Base-by-base conservation (phyloP, 2,888 invertebrate genomes). In the Ceriagrion tenellum region DNA sequence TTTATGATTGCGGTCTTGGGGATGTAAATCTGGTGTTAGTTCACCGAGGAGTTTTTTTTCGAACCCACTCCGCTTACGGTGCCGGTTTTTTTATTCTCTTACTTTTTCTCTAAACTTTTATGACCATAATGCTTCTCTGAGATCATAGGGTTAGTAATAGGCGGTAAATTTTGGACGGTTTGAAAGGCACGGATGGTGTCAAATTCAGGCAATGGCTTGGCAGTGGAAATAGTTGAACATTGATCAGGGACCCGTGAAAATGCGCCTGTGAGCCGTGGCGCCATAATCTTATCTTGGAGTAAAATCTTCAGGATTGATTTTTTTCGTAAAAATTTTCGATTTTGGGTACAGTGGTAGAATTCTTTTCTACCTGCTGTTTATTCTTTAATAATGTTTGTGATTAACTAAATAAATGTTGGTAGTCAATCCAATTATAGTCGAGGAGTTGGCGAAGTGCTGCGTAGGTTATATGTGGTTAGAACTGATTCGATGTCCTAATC, bases 1-100 rank as follows among this genome's bases (percentile, higher is more conserved):
- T 81, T 81, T 81, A 81, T 35, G 81, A 81, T 81, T 81, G 81
- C 81, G 81, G 81, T 81, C 81, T 35, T 35, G 81, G 35, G n/a
- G 81, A 81, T 81, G 81, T 81, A 81, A 81, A 81, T 81, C 81
- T 35, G 81, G 30, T 13, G 26, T 81, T 16, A 12, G 35, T 4
- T 69, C 69, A 69, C 69, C n/a, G 8, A 35, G 35, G 12, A 81
- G 35, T 81, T 10, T 35, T 81, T 74, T 10, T 35, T 81, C 81
- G 3, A 2, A 35, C 81, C 81, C 81, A 81, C 81, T 81, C 35
- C 35, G 35, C 81, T 81, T n/a, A 10, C 8, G 35, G 81, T 13
- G 13, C 12, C 12, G 30, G 26, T 35, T 59, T 16, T n/a, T 47
- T 47, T 47, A 8, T 81, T 81, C 35, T 16, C 59, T 59, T 35